These are phyloP conservation scores for Rhyzopertha dominica DNA, from an alignment of 1,140 invertebrate species.

Conservation along the genomic window DNA sequence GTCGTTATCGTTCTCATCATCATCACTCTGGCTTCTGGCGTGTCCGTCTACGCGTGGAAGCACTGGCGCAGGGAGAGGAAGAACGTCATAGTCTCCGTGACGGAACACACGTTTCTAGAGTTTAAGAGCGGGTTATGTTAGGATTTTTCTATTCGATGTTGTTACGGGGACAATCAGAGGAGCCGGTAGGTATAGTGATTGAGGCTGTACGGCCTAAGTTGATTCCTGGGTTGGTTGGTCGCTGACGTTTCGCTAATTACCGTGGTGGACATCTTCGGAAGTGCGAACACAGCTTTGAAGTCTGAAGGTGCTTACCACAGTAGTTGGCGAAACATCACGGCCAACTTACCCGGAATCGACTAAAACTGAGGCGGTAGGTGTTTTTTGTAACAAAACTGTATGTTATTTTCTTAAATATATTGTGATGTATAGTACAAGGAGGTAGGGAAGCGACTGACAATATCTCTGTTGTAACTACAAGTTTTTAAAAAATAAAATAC, in stretches of 20 bases:
- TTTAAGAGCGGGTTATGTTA: constrained; percentile 45
- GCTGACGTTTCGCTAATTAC: constrained; percentile 10
- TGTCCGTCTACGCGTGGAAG: constrained; percentile 34
- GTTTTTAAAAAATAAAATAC: too few species aligned
- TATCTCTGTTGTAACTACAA: constrained; percentile 25
- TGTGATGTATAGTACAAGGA: constrained; percentile 23
- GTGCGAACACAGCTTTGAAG: too few species aligned
- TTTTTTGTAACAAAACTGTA: background rate
- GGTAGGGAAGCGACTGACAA: constrained; percentile 24
- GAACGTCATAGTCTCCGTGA: constrained; percentile 43
- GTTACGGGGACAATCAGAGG: constrained; percentile 28
- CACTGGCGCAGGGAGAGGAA: constrained; percentile 38
- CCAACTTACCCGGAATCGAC: too few species aligned
- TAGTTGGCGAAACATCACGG: too few species aligned
- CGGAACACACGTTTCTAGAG: constrained; percentile 45
- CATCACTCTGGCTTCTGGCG: constrained; percentile 18
- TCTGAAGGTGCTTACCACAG: too few species aligned
- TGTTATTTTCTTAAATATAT: constrained; percentile 5
- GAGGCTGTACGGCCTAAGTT: constrained; percentile 10
- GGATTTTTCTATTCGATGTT: constrained; percentile 11
- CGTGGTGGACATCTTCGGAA: too few species aligned
- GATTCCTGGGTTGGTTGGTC: constrained; percentile 5
- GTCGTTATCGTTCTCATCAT: constrained; percentile 30
- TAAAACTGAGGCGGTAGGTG: constrained; percentile 3
- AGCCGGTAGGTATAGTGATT: constrained; percentile 12